A percentile compares a stretch with the other conserved stretches of the same genome.
Conservation (phyloP, 2,797 vertebrate genomes). For the Alcedo quadribrachys region DNA sequence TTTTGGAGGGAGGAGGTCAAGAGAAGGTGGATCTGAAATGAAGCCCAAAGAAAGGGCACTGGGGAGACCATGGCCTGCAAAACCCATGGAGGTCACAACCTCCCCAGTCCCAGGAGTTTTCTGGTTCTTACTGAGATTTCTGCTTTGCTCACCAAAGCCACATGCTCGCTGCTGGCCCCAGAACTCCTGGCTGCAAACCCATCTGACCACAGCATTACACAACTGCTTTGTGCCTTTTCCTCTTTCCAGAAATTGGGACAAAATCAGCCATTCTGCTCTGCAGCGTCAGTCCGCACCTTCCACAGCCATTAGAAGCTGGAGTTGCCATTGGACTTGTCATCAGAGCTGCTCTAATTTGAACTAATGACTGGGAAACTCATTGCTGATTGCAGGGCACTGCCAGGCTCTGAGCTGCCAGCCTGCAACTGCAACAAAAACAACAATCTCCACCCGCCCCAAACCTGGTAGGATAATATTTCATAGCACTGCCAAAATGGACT, state of each 20-base stretch:
- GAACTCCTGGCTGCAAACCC: background rate
- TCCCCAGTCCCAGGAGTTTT: background rate
- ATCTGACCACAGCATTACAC: background rate
- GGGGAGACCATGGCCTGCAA: background rate
- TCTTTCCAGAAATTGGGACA: background rate
- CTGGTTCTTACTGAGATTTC: background rate
- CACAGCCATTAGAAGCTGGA: background rate
- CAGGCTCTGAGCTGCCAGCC: background rate
- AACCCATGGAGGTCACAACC: background rate
- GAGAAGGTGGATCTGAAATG: background rate
- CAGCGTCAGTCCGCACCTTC: background rate
- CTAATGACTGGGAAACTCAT: constrained; percentile 46
- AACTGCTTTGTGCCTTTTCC: background rate
- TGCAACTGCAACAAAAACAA: background rate
- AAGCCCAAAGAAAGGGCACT: background rate
- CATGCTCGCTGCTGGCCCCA: background rate
- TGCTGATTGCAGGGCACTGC: constrained; percentile 25
- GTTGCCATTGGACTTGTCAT: background rate
- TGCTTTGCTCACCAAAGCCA: background rate
- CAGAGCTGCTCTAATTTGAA: constrained; percentile 48
- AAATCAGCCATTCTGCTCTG: background rate
- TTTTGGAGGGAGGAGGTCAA: background rate
- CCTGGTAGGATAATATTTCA: background rate
- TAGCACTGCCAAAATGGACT: background rate
- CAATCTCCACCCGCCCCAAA: too few species aligned